A percentile compares a stretch with the other conserved stretches of the same genome.
phyloP scores from a whole-genome alignment of 23 tunicate genomes.

The Oikopleura dioica region DNA sequence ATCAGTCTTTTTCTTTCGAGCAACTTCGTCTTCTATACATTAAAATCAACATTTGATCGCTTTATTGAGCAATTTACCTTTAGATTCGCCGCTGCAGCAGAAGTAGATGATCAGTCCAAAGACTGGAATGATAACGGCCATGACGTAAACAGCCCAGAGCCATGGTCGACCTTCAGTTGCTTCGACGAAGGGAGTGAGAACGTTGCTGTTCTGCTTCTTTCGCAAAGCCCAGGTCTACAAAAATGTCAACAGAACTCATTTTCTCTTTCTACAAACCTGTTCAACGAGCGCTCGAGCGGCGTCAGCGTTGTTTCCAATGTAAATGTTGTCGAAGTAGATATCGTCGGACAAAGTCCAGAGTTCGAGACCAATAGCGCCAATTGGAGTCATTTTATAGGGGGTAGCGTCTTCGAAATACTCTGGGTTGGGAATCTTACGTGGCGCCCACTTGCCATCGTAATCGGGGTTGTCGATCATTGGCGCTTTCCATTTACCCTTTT shows the following conservation, averaged over 20 bases:
- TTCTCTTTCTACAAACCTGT: constrained; percentile 38
- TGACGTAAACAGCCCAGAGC: constrained; percentile 46
- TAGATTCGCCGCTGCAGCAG: constrained; percentile 23
- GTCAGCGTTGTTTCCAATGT: constrained; percentile 34
- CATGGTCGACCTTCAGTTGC: constrained; percentile 44
- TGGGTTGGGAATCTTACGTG: constrained; percentile 62
- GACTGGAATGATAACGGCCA: constrained; percentile 40
- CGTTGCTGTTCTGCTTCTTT: background rate
- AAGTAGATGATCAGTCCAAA: constrained; percentile 30
- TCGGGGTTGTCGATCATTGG: constrained; percentile 50
- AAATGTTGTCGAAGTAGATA: constrained; percentile 54
- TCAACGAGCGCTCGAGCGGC: constrained; percentile 48
- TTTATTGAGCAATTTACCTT: background rate
- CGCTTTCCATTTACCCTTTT: constrained; percentile 51
- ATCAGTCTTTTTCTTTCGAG: constrained; percentile 37
- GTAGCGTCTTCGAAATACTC: constrained; percentile 42
- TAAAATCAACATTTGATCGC: background rate
- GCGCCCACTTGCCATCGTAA: constrained; percentile 77
- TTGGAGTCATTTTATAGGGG: constrained; percentile 60
- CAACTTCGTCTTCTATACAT: background rate
- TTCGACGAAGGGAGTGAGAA: constrained; percentile 14
- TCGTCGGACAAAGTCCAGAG: constrained; percentile 64
- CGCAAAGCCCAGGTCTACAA: background rate
- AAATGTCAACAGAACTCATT: too few relatives aligned
- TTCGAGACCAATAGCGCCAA: constrained; percentile 76